These are phyloP conservation scores for Lathamus discolor DNA, from an alignment of 2,113 vertebrate species.

Conservation along the genomic window DNA sequence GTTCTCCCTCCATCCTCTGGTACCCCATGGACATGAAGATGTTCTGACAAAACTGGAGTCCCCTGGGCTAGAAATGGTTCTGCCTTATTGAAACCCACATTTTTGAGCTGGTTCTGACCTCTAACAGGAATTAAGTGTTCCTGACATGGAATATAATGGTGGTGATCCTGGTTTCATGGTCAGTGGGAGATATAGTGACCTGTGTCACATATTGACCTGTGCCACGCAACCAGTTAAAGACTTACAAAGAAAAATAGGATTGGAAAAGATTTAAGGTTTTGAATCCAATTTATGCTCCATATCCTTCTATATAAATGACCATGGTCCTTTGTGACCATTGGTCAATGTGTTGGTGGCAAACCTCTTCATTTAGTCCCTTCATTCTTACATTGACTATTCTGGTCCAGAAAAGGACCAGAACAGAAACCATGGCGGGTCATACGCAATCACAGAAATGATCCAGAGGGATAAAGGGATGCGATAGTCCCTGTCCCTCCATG, in stretches of 20 bases:
- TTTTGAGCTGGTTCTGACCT: neutral
- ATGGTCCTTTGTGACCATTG: accelerated
- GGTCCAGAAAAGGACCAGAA: neutral
- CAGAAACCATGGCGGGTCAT: too few relatives aligned
- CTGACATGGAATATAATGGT: neutral
- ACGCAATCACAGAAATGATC: neutral
- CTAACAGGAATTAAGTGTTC: neutral
- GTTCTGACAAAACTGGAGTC: neutral
- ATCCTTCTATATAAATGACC: neutral
- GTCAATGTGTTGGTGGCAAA: neutral
- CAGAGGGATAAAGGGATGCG: neutral
- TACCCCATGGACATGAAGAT: neutral
- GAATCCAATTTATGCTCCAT: neutral
- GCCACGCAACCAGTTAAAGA: neutral
- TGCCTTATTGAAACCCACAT: neutral
- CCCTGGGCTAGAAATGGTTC: neutral
- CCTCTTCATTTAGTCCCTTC: neutral
- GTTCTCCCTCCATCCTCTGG: neutral
- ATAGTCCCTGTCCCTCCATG: neutral
- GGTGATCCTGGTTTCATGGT: neutral
- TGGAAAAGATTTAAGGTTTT: neutral
- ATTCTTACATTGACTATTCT: neutral
- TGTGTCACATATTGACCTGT: neutral
- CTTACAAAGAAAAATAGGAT: neutral
- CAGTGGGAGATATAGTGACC: neutral